Evolutionary conservation across 1,140 invertebrate species (phyloP), one percentile per base, ranked within the genome.

Genomic region (Panagrolaimus sp.): DNA sequence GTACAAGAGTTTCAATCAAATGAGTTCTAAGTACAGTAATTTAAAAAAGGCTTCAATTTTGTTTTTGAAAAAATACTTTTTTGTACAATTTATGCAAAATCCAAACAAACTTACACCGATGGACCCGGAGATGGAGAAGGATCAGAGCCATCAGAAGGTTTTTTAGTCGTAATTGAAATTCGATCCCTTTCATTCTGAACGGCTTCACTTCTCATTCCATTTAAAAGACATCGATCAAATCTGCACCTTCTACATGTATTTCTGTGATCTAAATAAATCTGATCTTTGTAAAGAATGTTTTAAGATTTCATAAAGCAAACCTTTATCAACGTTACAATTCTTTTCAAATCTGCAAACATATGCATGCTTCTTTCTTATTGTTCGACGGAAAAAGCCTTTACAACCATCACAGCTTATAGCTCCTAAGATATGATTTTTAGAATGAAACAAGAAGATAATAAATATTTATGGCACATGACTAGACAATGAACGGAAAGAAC

Each of bases 141-240:
- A 21, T 58, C 52, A 17, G 64, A 65, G 45, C 15, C 15, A 44
- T 17, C 5, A 7, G 63, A 26, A 15, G 45, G 47, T 10, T 10
- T 52, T 55, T 21, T 63, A 48, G 62, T 44, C 28, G 69, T 71
- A 80, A 91, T 92, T 80, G 93, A 96, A 80, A 98, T 98, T 71
- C 93, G 87, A 82, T 98, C 96, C 66, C 96, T 85, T 86, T 98
- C 96, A 84, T 97, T 97, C 86, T 98, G 96, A 2, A 98, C 96
- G 48, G 95, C 95, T 93, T 76, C 72, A 43, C 65, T 63, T 24
- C 68, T 55, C 77, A 78, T 78, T 71, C 77, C 77, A 68, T 72
- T 93, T 83, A 93, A 91, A 83, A 97, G 94, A 81, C 95, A 98
- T 86, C 96, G 96, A 73, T 91, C 88, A 66, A 97, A 87, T 70